Base-by-base conservation (phyloP, 2,113 vertebrate genomes). In the Ciconia stormi region DNA sequence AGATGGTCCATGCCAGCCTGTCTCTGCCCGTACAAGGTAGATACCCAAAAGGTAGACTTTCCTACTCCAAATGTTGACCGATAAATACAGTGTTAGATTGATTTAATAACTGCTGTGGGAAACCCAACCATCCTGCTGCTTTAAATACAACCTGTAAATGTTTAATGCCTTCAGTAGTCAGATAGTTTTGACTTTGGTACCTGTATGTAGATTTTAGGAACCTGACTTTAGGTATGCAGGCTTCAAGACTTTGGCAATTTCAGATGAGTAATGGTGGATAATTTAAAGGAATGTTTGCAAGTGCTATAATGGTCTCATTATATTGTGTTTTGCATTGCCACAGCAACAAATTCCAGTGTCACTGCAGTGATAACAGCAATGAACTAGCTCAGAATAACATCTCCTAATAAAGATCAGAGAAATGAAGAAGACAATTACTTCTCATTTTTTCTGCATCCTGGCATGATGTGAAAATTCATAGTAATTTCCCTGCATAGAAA, bases 381-480 rank as follows among this genome's bases (percentile, higher is more conserved):
- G 52, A 78, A 30, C n/a, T 36, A 50, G 66, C 89, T 61, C 52
- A 44, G 55, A 74, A 79, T 14, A 95, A 49, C 87, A 73, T 49
- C 82, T 89, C 86, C 89, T 79, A 80, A 89, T 53, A 79, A 94
- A 95, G 38, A 95, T 62, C 74, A 87, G 87, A 94, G 63, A 27
- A 94, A 67, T 84, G 38, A 79, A 52, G 11, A 72, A 18, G 44
- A 13, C 52, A 72, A 74, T 87, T 82, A 36, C 44, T 62, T 69
- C 56, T 82, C 25, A 26, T 38, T 88, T 87, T 84, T 90, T 55
- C 74, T 82, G 6, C 18, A 85, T 55, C 58, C 66, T 77, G 46
- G 16, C 42, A n/a, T 10, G 29, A 19, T 38, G 23, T 77, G 34
- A 73, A 86, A 86, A 84, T 32, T 47, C 46, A 8, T 5, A 61